Conservation (phyloP, 2,113 vertebrate species). For the Smithornis capensis region DNA sequence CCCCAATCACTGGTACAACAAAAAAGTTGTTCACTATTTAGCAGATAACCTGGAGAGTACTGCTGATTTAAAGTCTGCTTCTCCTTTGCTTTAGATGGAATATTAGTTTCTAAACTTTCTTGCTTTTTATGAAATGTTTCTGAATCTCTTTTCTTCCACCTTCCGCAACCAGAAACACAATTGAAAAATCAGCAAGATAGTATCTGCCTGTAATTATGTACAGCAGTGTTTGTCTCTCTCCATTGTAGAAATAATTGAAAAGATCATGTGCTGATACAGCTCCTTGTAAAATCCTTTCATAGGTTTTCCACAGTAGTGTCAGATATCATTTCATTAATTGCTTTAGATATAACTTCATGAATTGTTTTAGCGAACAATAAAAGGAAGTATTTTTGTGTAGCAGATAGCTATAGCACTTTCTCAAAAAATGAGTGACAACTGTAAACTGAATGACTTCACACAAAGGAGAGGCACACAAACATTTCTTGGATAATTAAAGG, state of each 20-base stretch:
- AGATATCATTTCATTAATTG: background rate
- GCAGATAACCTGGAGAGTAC: background rate
- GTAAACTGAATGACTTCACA: background rate
- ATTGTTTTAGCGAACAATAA: background rate
- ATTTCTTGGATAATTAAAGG: background rate
- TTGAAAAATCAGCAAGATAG: background rate
- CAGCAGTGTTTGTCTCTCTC: background rate
- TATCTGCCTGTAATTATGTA: background rate
- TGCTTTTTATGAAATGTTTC: background rate
- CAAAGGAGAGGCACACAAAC: background rate
- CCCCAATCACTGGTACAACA: no score
- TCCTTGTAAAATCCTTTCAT: background rate
- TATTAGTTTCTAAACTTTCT: background rate
- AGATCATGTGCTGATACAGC: background rate
- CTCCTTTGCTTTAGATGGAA: background rate
- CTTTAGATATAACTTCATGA: background rate
- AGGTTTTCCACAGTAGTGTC: background rate
- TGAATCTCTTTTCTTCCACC: background rate
- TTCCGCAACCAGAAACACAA: background rate
- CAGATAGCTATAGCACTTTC: background rate
- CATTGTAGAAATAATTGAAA: slow-evolving; percentile 10
- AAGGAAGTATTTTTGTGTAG: background rate
- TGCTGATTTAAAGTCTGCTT: background rate
- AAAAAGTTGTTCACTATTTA: background rate
- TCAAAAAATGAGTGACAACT: background rate